Percentiles rank a stretch among this genome's conserved stretches.
These are phyloP conservation scores for Diachasma alloeum DNA, from an alignment of 1,140 invertebrate genomes.

Conservation along the genomic window DNA sequence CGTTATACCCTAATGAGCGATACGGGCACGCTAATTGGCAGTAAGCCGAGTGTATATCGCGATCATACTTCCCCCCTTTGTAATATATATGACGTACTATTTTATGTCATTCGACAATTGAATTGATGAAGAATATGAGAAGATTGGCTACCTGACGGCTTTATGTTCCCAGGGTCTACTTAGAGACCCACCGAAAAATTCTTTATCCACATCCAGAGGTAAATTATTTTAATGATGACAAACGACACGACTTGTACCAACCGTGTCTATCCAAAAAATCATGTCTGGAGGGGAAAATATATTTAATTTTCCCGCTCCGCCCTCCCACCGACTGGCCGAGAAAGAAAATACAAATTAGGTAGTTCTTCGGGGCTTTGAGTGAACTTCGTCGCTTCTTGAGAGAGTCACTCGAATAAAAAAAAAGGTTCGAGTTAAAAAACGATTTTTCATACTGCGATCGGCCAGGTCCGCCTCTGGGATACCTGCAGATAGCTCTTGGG, in stretches of 20 bases:
- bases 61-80: constrained; percentile 40
- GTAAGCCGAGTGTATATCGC: constrained; percentile 39
- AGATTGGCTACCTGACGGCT: constrained; percentile 7
- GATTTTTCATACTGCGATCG: constrained; percentile 45
- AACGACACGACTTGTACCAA: constrained; percentile 36
- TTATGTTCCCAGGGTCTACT: neutral
- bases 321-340: constrained; percentile 34
- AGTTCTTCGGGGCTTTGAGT: constrained; percentile 29
- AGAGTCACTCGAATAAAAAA: neutral
- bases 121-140: constrained; percentile 4
- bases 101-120: constrained; percentile 17
- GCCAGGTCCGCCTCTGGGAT: constrained; percentile 6
- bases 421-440: constrained; percentile 50
- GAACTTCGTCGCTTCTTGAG: constrained; percentile 38
- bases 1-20: constrained; percentile 50
- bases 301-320: constrained; percentile 51
- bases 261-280: neutral
- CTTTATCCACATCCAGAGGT: constrained; percentile 32
- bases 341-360: constrained; percentile 49
- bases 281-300: neutral
- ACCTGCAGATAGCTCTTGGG: neutral
- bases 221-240: constrained; percentile 57
- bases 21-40: constrained; percentile 55
- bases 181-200: neutral
- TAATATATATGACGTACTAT: constrained; percentile 26